Percentiles rank a stretch among this genome's conserved stretches.
These are phyloP conservation scores for Muraenolepis orangiensis DNA, from an alignment of 2,797 vertebrate genomes.

Conservation along the genomic window DNA sequence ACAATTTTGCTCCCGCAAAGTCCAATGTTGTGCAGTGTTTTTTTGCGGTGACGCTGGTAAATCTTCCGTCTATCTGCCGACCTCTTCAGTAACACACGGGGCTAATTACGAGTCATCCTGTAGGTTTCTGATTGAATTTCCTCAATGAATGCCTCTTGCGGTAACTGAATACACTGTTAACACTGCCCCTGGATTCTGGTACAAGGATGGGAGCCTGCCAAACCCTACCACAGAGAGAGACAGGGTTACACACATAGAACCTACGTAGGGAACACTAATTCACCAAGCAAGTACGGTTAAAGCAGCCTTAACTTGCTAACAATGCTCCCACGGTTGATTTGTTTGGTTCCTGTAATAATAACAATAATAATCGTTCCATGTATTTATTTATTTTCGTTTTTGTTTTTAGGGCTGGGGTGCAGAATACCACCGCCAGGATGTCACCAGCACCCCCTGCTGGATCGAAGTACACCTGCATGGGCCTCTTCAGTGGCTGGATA, in stretches of 20 bases:
- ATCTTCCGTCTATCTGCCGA: background rate
- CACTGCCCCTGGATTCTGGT: background rate
- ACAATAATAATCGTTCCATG: too few species aligned
- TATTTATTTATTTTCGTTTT: conserved; percentile 28
- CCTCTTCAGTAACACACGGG: background rate
- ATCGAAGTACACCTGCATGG: conserved; percentile 97
- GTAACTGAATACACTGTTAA: background rate
- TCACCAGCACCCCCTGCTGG: conserved; percentile 98
- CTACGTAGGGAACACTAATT: background rate
- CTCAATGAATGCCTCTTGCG: background rate
- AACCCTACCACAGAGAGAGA: background rate
- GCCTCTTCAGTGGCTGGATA: conserved; percentile 97
- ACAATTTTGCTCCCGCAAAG: background rate
- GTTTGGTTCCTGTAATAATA: too few species aligned
- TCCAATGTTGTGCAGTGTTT: background rate
- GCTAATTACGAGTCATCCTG: background rate
- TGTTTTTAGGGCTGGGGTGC: conserved; percentile 92
- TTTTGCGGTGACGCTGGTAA: too few species aligned
- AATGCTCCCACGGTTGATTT: background rate
- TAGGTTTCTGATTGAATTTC: background rate
- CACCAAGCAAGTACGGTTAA: background rate
- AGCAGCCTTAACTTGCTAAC: background rate
- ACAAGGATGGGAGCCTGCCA: background rate
- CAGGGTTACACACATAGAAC: background rate
- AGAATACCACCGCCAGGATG: conserved; percentile 95